A percentile compares a stretch with the other conserved stretches of the same genome.
These are phyloP conservation scores for Trinectes maculatus DNA, from an alignment of 2,113 vertebrate species.

Conservation along the genomic window DNA sequence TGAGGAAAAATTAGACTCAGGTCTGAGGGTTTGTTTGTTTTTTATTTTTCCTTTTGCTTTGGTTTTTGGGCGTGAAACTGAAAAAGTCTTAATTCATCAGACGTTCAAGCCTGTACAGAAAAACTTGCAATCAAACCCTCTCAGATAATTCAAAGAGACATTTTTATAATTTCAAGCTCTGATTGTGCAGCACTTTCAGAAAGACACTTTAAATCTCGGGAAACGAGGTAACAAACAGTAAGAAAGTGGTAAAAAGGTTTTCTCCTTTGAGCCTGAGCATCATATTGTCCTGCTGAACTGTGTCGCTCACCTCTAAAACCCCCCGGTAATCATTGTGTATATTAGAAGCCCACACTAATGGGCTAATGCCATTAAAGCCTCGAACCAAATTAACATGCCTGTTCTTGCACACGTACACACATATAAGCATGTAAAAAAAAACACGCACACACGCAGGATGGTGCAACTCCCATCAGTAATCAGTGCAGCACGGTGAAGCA, in stretches of 20 bases:
- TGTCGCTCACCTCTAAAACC: slow-evolving; percentile 35
- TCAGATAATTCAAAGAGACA: slow-evolving; percentile 54
- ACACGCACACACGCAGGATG: slow-evolving; percentile 6
- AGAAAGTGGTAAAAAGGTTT: slow-evolving; percentile 3
- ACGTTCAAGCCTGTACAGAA: slow-evolving; percentile 5
- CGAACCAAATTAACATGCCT: slow-evolving; percentile 54
- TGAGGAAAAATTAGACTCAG: slow-evolving; percentile 39
- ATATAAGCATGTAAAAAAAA: not conserved
- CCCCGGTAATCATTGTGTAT: slow-evolving; percentile 37
- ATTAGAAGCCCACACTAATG: slow-evolving; percentile 45
- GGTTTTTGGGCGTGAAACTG: slow-evolving; percentile 35
- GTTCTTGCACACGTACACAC: slow-evolving; percentile 8
- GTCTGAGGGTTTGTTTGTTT: slow-evolving; percentile 3
- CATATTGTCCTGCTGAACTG: not conserved
- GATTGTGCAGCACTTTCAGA: slow-evolving; percentile 21
- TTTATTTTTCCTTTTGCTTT: slow-evolving; percentile 6
- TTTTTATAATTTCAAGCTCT: slow-evolving; percentile 42
- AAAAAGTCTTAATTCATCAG: slow-evolving; percentile 30
- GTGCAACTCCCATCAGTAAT: slow-evolving; percentile 75
- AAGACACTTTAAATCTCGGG: slow-evolving; percentile 23
- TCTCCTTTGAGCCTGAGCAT: slow-evolving; percentile 34
- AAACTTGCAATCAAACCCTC: slow-evolving; percentile 39
- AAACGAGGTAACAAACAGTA: slow-evolving; percentile 33
- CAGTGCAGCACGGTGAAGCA: slow-evolving; percentile 68
- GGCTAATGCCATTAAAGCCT: slow-evolving; percentile 51